These are phyloP conservation scores for Augochlorella aurata DNA, from an alignment of 2,888 invertebrate genomes.

Conservation along the genomic window DNA sequence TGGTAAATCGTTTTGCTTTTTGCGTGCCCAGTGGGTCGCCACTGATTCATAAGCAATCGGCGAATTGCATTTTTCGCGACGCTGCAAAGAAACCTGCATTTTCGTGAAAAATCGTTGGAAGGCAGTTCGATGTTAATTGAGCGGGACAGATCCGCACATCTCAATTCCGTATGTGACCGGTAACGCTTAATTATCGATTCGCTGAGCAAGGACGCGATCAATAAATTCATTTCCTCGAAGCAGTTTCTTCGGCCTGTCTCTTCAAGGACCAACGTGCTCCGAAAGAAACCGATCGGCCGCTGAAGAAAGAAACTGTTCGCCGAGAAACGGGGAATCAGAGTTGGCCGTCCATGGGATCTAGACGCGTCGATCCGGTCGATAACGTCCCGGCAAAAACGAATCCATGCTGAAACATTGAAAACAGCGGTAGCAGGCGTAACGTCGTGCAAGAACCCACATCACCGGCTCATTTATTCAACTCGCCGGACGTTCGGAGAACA, in stretches of 20 bases:
- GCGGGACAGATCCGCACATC: neutral
- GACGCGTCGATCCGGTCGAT: slow-evolving; percentile 5
- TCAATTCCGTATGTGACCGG: neutral
- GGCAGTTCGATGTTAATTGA: neutral
- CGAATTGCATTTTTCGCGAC: too few relatives aligned
- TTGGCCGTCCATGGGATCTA: slow-evolving; percentile 1
- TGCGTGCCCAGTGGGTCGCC: neutral
- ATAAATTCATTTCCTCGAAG: neutral
- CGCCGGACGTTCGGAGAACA: slow-evolving; percentile 17
- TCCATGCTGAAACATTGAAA: slow-evolving; percentile 2
- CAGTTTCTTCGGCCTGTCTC: neutral
- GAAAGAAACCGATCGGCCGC: slow-evolving; percentile 11
- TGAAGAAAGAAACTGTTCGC: neutral
- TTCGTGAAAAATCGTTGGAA: neutral
- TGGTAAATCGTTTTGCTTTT: neutral
- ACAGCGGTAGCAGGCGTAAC: slow-evolving; percentile 22
- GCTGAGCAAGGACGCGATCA: neutral
- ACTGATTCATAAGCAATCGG: neutral
- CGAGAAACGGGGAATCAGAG: neutral
- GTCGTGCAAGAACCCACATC: slow-evolving; percentile 23
- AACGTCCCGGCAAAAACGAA: slow-evolving; percentile 10
- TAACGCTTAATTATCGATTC: neutral
- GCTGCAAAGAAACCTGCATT: neutral
- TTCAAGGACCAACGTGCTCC: neutral
- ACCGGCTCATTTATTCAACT: slow-evolving; percentile 42